Base-by-base conservation (phyloP, 2,888 invertebrate species). In the Leptarthrus brevirostris region DNA sequence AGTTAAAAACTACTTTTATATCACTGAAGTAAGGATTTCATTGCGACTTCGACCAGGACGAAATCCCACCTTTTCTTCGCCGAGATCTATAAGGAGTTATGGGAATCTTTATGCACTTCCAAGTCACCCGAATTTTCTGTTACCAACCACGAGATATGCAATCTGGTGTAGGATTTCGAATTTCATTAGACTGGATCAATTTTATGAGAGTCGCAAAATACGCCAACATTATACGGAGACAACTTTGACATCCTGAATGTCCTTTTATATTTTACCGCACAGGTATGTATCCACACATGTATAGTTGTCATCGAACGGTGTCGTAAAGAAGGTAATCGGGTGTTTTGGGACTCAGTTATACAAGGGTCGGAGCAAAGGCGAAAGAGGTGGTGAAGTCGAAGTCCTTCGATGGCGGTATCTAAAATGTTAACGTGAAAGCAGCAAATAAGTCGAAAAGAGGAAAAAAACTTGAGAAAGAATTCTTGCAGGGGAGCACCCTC, bases 111-210 rank as follows among this genome's bases (percentile, higher is more conserved):
- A 61, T 61, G 61, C 61, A 61, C 36, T 36, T 61, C 36, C 20
- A 30, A 61, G 36, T 40, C 61, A 16, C 34, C 18, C 34, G 26
- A 47, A 66, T 24, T 47, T 66, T 47, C 66, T 66, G 66, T 66
- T 66, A 47, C 66, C 66, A 66, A 26, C 47, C 16, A 26, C 66
- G 14, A 22, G 40, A 30, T 49, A 73, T 75, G 73, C 75, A 75
- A 75, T 75, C 75, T 73, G 73, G 26, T 30, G 70, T 75, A 75
- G 77, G 79, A 78, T 77, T 79, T 78, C 78, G 77, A 77, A 78
- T 77, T 79, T 80, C 79, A 79, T 79, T 80, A 80, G 76, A 77
- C 77, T 79, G 79, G 79, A 78, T 80, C 79, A 79, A 76, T 79
- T 80, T 80, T 79, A 80, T 79, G 79, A 78, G 79, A 73, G 74